Evolutionary conservation across 2,113 vertebrate genomes (phyloP), one percentile per base, ranked within the genome.

Genomic region (Jaculus jaculus): DNA sequence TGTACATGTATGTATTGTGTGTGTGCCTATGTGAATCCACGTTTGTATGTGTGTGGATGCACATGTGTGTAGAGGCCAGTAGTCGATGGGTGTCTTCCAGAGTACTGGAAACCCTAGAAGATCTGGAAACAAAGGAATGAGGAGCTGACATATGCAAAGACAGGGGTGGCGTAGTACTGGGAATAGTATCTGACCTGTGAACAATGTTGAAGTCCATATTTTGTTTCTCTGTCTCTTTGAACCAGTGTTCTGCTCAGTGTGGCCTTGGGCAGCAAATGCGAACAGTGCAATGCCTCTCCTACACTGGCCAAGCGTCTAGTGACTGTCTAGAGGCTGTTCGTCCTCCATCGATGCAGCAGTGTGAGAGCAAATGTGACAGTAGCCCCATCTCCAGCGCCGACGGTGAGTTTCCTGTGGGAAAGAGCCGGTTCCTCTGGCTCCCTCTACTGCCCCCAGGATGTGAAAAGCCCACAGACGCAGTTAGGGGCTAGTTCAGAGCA

Each of bases 291-390:
- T 99, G 99, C 97, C 98, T 99, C n/a, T 99, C 99, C 26, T 99
- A 99, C 93, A 99, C 99, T 0, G 99, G 99, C 69, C 99, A 99
- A 98, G 98, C 98, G 24, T 99, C 99, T n/a, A 98, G 88, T 4
- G 99, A 99, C 58, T 99, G 99, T 95, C 91, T 98, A 47, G 99
- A 99, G 96, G 96, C 98, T 65, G 97, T 98, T 84, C 98, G 99
- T 34, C 99, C 99, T 93, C 96, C 98, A 91, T 98, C 98, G 89
- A 99, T 99, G 99, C 99, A 99, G 97, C 99, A 99, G 98, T 99
- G 99, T 95, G 99, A 99, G 98, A 99, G 99, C 97, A 99, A 99
- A 98, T 99, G 99, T 97, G 99, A 99, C 84, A 98, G 98, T 97
- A 98, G 98, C 73, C 99, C 99, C 58, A 98, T 99, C 98, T 98